Evolutionary conservation across 2,113 vertebrate genomes (phyloP).

Genomic region (Oncorhynchus keta): DNA sequence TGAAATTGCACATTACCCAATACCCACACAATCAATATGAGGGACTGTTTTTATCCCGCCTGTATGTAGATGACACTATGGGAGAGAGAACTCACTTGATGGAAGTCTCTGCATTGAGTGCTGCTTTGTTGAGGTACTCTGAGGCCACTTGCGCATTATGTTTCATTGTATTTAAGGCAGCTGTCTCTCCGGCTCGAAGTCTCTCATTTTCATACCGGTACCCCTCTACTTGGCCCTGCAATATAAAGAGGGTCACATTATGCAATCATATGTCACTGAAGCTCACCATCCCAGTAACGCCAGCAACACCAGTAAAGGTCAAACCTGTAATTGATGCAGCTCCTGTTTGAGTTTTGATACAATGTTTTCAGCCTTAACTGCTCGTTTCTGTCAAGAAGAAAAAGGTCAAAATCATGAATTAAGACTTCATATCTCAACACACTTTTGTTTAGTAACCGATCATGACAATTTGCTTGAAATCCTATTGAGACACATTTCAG

Average conservation of each 20-base stretch:
- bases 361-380: slow-evolving; percentile 81
- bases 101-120: slow-evolving; percentile 71
- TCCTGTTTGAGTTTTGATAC: slow-evolving; percentile 80
- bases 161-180: slow-evolving; percentile 73
- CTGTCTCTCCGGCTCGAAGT: slow-evolving; percentile 71
- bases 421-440: not conserved
- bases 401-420: not conserved
- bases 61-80: not conserved
- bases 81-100: slow-evolving; percentile 75
- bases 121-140: slow-evolving; percentile 76
- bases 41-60: not conserved
- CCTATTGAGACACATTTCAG: not conserved
- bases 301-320: slow-evolving; percentile 10
- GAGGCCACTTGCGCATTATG: slow-evolving; percentile 82
- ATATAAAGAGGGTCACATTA: not conserved
- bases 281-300: not conserved
- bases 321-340: slow-evolving; percentile 78
- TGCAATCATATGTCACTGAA: not conserved
- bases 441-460: not conserved
- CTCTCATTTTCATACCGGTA: slow-evolving; percentile 70
- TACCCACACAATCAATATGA: no score
- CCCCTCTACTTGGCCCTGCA: slow-evolving; percentile 74
- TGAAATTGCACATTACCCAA: not conserved
- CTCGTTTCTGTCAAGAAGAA: slow-evolving; percentile 77
- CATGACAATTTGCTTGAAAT: not conserved